phyloP scores from a whole-genome alignment of 1,140 invertebrate genomes.

The Artemia franciscana region DNA sequence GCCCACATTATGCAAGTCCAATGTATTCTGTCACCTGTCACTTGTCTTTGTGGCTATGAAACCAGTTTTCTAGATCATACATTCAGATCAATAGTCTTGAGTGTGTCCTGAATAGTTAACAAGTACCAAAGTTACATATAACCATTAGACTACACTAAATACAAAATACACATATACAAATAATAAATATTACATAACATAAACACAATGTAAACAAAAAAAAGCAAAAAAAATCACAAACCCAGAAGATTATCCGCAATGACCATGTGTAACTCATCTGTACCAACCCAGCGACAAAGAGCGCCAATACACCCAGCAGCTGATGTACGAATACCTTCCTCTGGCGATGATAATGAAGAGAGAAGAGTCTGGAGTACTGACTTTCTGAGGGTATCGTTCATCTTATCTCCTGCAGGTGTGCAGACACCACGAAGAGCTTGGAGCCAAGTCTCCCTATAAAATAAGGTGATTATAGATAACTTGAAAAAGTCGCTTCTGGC shows the following conservation, averaged over 20 bases:
- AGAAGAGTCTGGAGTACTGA: slow-evolving; percentile 45
- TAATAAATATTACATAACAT: not conserved
- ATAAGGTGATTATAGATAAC: no score
- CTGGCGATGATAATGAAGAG: slow-evolving; percentile 37
- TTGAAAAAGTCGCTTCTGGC: no score
- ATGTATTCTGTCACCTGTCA: no score
- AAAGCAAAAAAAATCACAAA: slow-evolving; percentile 17
- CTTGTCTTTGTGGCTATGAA: no score
- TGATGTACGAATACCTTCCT: slow-evolving; percentile 51
- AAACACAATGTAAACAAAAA: not conserved
- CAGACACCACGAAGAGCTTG: slow-evolving; percentile 66
- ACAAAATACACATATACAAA: no score
- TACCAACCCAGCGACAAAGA: slow-evolving; percentile 45
- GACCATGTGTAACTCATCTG: slow-evolving; percentile 45
- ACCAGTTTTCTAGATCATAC: no score
- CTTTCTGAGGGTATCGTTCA: slow-evolving; percentile 53
- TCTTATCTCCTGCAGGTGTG: slow-evolving; percentile 59
- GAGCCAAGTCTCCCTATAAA: slow-evolving; percentile 57
- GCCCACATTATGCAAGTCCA: no score
- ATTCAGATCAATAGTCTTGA: no score
- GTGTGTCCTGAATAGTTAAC: no score
- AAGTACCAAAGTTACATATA: no score
- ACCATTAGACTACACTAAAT: no score
- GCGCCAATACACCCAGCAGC: slow-evolving; percentile 72
- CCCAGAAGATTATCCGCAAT: slow-evolving; percentile 49